phyloP scores from a whole-genome alignment of 2,113 vertebrate species.

The Scomber colias region DNA sequence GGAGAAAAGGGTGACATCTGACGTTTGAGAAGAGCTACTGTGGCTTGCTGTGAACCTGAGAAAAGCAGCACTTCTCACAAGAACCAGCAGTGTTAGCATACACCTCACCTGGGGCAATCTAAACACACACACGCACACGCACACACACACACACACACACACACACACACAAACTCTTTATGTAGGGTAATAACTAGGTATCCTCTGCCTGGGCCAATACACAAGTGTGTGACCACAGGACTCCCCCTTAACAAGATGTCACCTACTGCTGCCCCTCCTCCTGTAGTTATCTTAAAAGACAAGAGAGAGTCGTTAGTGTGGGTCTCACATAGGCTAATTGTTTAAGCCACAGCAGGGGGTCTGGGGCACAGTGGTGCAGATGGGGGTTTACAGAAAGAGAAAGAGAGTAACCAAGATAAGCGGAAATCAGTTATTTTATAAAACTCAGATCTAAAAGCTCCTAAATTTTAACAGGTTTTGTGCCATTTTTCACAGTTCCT shows the following conservation, averaged over 20 bases:
- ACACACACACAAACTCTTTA: slow-evolving; percentile 44
- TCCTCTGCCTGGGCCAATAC: slow-evolving; percentile 69
- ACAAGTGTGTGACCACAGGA: slow-evolving; percentile 62
- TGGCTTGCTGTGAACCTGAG: slow-evolving; percentile 49
- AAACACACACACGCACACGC: slow-evolving; percentile 52
- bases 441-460: not conserved
- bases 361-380: slow-evolving; percentile 14
- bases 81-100: slow-evolving; percentile 33
- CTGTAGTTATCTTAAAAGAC: slow-evolving; percentile 77
- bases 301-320: slow-evolving; percentile 79
- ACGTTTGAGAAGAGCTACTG: slow-evolving; percentile 17
- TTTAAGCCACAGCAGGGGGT: slow-evolving; percentile 73
- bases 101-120: slow-evolving; percentile 71
- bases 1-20: slow-evolving; percentile 37
- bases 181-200: slow-evolving; percentile 63
- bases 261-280: slow-evolving; percentile 67
- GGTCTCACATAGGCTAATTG: slow-evolving; percentile 76
- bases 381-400: slow-evolving; percentile 34
- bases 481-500: not conserved
- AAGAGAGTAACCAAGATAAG: slow-evolving; percentile 28
- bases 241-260: slow-evolving; percentile 70
- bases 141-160: not conserved
- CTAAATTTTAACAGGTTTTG: not conserved
- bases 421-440: not conserved
- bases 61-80: slow-evolving; percentile 71